Percentiles rank a stretch among this genome's conserved stretches.
phyloP scores from a whole-genome alignment of 2,797 vertebrate species.

The Bradypodion pumilum region DNA sequence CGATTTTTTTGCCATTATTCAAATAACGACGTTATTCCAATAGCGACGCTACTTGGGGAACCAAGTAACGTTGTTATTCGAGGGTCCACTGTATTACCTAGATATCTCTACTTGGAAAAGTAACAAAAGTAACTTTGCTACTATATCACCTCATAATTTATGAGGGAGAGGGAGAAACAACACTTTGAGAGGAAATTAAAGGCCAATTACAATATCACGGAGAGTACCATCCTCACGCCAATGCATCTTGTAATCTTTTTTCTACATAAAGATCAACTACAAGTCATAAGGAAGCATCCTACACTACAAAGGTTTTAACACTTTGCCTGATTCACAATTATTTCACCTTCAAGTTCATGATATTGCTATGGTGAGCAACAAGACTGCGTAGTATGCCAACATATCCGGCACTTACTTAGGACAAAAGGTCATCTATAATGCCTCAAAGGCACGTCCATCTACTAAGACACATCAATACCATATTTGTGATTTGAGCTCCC shows the following conservation, averaged over 20 bases:
- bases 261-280: neutral
- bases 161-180: too few relatives aligned
- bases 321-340: neutral
- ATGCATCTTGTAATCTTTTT: neutral
- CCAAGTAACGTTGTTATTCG: too few relatives aligned
- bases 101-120: neutral
- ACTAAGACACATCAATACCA: neutral
- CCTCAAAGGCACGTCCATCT: neutral
- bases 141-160: neutral
- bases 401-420: neutral
- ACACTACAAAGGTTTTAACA: neutral
- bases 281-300: too few relatives aligned
- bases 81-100: too few relatives aligned
- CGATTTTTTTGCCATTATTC: too few relatives aligned
- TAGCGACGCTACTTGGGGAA: too few relatives aligned
- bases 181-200: neutral
- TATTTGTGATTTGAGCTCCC: neutral
- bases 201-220: neutral
- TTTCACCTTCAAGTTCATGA: neutral
- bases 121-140: too few relatives aligned
- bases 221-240: neutral
- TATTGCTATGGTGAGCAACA: neutral
- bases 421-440: neutral
- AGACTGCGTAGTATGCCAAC: neutral
- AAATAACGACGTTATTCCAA: too few relatives aligned